Evolutionary conservation across 2,797 vertebrate species (phyloP).

Genomic region (Podarcis lilfordi): DNA sequence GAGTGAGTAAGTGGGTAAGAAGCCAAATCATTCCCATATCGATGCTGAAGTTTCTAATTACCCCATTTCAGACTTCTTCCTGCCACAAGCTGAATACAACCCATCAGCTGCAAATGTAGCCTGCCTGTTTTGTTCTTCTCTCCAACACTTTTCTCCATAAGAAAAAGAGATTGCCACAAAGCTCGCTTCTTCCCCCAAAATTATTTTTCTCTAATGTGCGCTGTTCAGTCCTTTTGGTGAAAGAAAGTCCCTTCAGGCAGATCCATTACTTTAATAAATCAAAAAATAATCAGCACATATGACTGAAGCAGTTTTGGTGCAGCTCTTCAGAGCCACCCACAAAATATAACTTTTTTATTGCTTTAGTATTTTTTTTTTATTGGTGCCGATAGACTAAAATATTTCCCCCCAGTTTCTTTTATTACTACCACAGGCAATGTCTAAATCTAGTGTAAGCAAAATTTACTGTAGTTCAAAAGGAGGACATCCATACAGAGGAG

Average conservation of each 20-base stretch:
- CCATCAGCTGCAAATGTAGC: not conserved
- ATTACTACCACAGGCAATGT: conserved; percentile 33
- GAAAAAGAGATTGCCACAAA: not conserved
- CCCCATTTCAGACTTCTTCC: not conserved
- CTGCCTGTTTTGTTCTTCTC: not conserved
- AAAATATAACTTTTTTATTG: conserved; percentile 36
- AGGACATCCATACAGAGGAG: conserved; percentile 30
- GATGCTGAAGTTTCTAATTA: not conserved
- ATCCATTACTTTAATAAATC: conserved; percentile 42
- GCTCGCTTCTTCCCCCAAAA: not conserved
- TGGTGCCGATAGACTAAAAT: conserved; percentile 24
- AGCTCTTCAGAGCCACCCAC: conserved; percentile 29
- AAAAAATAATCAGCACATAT: conserved; percentile 36
- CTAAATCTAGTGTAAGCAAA: conserved; percentile 37
- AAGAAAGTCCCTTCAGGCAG: conserved; percentile 32
- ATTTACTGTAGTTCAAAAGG: conserved; percentile 45
- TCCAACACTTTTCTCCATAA: not conserved
- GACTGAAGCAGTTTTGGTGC: conserved; percentile 31
- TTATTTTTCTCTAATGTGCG: not conserved
- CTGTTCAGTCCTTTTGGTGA: conserved; percentile 13
- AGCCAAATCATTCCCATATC: not conserved
- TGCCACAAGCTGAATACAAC: not conserved
- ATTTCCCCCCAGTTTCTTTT: conserved; percentile 23
- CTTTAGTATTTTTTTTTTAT: conserved; percentile 28
- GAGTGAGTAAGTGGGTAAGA: not conserved